Evolutionary conservation across 53 echinoderm and acorn worm species (phyloP), one percentile per base, ranked within the genome.

Genomic region (Actinopyga echinites): DNA sequence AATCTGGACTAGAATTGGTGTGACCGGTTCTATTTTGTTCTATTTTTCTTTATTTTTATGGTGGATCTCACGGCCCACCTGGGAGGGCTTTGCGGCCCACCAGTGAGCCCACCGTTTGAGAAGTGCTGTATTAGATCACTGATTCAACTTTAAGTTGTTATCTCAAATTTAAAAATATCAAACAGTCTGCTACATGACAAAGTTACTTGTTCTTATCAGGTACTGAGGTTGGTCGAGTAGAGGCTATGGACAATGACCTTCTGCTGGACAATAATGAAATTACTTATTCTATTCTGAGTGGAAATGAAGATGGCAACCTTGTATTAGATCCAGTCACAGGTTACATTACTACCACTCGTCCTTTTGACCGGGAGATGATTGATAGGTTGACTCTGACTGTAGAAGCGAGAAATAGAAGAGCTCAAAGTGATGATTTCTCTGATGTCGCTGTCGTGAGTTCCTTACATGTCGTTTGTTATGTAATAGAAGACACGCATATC

Each of bases 191-290:
- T 25, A 6, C 60, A 23, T 2, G 28, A 25, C 60, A 4, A 60
- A 0, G 11, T 25, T 7, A 11, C 23, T 8, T 62, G 2, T 24
- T 69, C 15, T 28, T 36, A 22, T 5, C 89, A 95, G 95, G 91
- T 42, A 84, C 88, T 11, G 75, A 57, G 56, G 89, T 99, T 3
- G 99, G 92, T 4, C 22, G 15, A 6, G 78, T 95, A 0, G 56
- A 62, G 21, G 94, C 99, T 13, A 33, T 89, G 0, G 99, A 99
- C 44, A 85, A 84, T 4, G 99, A 99, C 69, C 79, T 90, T 3
- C 82, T 75, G 49, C 81, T 89, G 1, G 56, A 71, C 60, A 91
- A 91, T 77, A 79, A 83, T 21, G 87, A 88, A 68, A 87, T 99
- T 54, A 82, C 85, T 37, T 99, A 94, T 81, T 82, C 82, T 74